A percentile compares a stretch with the other conserved stretches of the same genome.
phyloP scores from a whole-genome alignment of 2,113 vertebrate genomes.

The Uria lomvia region DNA sequence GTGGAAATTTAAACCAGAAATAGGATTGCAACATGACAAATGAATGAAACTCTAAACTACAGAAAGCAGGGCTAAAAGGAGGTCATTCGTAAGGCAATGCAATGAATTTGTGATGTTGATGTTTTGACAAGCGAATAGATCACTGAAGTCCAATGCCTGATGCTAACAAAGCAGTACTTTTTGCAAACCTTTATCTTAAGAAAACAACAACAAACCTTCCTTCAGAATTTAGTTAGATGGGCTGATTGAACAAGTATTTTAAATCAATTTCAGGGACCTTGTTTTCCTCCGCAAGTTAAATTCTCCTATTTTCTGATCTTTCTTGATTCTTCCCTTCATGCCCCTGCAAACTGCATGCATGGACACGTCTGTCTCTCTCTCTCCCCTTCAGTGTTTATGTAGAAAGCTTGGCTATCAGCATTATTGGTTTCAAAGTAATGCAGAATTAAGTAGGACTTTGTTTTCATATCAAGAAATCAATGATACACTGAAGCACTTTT shows the following conservation, averaged over 20 bases:
- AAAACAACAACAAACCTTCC: background rate
- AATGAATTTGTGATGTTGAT: slow-evolving; percentile 37
- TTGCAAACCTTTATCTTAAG: background rate
- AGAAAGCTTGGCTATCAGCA: background rate
- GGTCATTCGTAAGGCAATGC: slow-evolving; percentile 19
- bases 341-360: background rate
- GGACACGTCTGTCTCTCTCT: background rate
- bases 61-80: slow-evolving; percentile 37
- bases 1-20: slow-evolving; percentile 58
- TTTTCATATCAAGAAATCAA: slow-evolving; percentile 53
- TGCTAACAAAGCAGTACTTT: background rate
- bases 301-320: background rate
- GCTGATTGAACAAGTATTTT: background rate
- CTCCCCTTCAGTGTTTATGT: background rate
- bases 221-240: background rate
- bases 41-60: slow-evolving; percentile 17
- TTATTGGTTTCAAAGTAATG: background rate
- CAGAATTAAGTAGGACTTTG: background rate
- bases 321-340: background rate
- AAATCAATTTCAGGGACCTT: background rate
- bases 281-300: rapidly evolving
- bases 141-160: background rate
- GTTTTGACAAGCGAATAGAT: slow-evolving; percentile 45
- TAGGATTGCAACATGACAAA: slow-evolving; percentile 56
- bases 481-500: slow-evolving; percentile 40